Evolutionary conservation across 2,797 vertebrate species (phyloP).

Genomic region (Hylomyscus alleni): DNA sequence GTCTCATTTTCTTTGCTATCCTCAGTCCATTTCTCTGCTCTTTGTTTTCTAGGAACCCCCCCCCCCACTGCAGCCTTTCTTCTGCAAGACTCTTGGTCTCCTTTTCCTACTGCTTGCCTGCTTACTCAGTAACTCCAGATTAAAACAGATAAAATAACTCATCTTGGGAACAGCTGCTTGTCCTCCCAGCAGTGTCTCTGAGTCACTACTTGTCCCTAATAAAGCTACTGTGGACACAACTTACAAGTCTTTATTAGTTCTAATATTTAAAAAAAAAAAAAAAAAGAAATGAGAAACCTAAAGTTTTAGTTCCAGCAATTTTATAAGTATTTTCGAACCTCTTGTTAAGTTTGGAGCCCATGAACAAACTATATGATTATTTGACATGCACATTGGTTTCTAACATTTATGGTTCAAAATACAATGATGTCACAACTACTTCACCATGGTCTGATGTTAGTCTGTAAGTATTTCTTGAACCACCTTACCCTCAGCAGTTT

Average conservation of each 20-base stretch:
- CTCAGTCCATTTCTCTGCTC: not conserved
- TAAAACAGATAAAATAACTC: conserved; percentile 63
- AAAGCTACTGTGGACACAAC: conserved; percentile 36
- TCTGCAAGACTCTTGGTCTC: not conserved
- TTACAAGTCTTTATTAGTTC: conserved; percentile 26
- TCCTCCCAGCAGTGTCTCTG: not conserved
- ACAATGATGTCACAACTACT: not conserved
- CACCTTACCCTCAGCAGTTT: not conserved
- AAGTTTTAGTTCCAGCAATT: conserved; percentile 41
- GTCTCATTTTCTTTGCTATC: conserved; percentile 23
- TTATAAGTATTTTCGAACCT: conserved; percentile 39
- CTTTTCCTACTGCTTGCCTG: conserved; percentile 27
- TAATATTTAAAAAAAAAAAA: conserved; percentile 46
- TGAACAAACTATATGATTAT: not conserved
- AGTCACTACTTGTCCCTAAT: conserved; percentile 68
- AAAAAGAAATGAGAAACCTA: conserved; percentile 55
- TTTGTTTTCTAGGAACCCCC: conserved; percentile 31
- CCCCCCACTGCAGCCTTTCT: not conserved
- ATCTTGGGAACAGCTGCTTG: conserved; percentile 48
- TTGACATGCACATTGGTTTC: not conserved
- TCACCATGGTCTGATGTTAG: not conserved
- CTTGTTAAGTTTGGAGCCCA: not conserved
- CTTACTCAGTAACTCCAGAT: conserved; percentile 42
- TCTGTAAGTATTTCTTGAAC: not conserved
- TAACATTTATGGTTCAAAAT: not conserved